Base-by-base conservation (phyloP, 2,888 invertebrate genomes). In the Morpho deidamia region DNA sequence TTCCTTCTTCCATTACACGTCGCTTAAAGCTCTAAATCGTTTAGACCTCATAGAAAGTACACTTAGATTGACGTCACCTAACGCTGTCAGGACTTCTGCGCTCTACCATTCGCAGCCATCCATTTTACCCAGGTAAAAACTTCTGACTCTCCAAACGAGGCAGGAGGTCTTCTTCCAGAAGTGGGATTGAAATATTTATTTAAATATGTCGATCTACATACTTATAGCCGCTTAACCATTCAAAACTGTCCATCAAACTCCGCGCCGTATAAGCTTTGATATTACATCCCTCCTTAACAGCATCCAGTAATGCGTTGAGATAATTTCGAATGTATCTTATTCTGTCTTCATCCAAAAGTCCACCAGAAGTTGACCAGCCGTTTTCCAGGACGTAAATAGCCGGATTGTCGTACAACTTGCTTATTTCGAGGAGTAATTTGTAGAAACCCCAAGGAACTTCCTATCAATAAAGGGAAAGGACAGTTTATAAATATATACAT, bases 171-270 rank as follows among this genome's bases (percentile, higher is more conserved):
- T 23, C 23, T 23, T 23, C 5, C 23, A 23, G 23, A 23, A 23
- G 1, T 23, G 23, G 23, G 23, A 23, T 2, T 0, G 2, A 5
- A 2, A 23, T 23, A 23, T 23, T 23, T 23, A 5, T 23, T 1
- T 23, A 23, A 3, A 5, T 1, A 2, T 23, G 23, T 23, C 23
- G 23, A 23, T 23, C 3, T 58, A 51, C 89, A 84, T 70, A 91
- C 89, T 73, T 81, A 66, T 91, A 93, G 35, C 93, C 93, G 41
- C 67, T 64, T 10, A 71, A 71, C 93, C 93, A 94, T 70, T 93
- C 93, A 64, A 93, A 92, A 63, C 91, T 92, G 64, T 94, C 94
- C 68, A 93, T 84, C 7, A 94, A 72, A 34, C 92, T 92, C 92
- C 93, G 93, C 0, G 85, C 89, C 0, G 90, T 85, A 66, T 93